These are phyloP conservation scores for Dermochelys coriacea DNA, from an alignment of 2,797 vertebrate genomes.

Conservation along the genomic window DNA sequence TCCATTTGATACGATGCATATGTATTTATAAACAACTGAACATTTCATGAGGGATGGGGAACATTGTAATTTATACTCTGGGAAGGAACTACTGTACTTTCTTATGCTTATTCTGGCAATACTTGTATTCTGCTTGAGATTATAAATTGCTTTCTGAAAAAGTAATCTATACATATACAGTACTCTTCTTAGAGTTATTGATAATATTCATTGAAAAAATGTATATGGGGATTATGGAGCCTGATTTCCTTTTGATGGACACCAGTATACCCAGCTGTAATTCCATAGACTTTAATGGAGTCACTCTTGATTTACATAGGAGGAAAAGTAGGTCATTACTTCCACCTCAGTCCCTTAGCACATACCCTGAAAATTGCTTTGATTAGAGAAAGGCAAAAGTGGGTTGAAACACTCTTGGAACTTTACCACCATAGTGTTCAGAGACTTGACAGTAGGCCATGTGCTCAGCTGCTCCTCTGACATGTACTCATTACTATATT, in stretches of 20 bases:
- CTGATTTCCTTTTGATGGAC: neutral
- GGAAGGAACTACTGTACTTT: neutral
- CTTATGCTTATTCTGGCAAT: neutral
- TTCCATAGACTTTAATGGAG: neutral
- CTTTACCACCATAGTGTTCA: conserved; percentile 3
- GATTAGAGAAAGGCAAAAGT: conserved; percentile 36
- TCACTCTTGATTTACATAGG: neutral
- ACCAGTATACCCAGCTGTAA: neutral
- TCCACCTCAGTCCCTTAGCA: neutral
- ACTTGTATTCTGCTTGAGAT: neutral
- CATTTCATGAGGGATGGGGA: neutral
- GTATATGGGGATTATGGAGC: neutral
- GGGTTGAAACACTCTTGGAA: neutral
- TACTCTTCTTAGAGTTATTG: neutral
- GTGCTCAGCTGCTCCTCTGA: neutral
- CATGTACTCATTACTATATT: neutral
- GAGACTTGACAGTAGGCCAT: neutral
- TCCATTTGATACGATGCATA: rapidly evolving
- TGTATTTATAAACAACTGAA: neutral
- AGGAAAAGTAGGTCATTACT: conserved; percentile 18
- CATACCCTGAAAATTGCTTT: conserved; percentile 8
- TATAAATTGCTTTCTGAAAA: conserved; percentile 15
- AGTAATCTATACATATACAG: neutral
- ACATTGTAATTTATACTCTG: conserved; percentile 21
- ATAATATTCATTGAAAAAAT: neutral